Percentiles rank a stretch among this genome's conserved stretches.
Evolutionary conservation across 2,888 invertebrate genomes (phyloP).

Genomic region (Drosophila pegasa): DNA sequence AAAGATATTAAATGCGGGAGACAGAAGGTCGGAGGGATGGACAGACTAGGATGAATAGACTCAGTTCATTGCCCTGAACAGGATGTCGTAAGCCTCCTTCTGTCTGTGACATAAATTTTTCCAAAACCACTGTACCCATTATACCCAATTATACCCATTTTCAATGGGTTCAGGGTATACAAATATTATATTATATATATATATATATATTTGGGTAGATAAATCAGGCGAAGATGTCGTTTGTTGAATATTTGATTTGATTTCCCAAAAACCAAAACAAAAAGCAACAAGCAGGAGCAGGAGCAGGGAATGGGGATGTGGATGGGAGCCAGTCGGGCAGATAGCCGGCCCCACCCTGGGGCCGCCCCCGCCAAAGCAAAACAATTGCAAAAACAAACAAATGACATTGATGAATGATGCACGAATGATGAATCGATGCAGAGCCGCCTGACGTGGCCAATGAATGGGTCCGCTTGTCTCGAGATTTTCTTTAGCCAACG

Average conservation of each 20-base stretch:
- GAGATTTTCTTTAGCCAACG: slow-evolving; percentile 13
- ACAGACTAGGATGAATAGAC: too few relatives aligned
- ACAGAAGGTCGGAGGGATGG: too few relatives aligned
- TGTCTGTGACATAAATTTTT: too few relatives aligned
- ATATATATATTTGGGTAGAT: slow-evolving; percentile 36
- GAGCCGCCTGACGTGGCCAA: slow-evolving; percentile 48
- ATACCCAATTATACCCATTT: too few relatives aligned
- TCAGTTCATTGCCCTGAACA: too few relatives aligned
- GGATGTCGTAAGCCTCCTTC: too few relatives aligned
- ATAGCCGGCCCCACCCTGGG: too few relatives aligned
- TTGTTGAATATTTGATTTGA: slow-evolving; percentile 33
- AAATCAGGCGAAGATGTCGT: slow-evolving; percentile 34
- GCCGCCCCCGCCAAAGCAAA: slow-evolving; percentile 21
- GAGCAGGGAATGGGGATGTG: too few relatives aligned
- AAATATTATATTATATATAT: background rate
- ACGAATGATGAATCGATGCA: slow-evolving; percentile 70
- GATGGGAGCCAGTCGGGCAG: too few relatives aligned
- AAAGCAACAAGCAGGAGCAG: slow-evolving; percentile 19
- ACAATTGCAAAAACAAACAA: slow-evolving; percentile 54
- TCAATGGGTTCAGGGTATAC: too few relatives aligned
- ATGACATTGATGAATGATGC: slow-evolving; percentile 80
- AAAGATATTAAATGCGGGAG: too few relatives aligned
- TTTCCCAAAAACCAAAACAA: slow-evolving; percentile 28
- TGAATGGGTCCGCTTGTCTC: slow-evolving; percentile 64
- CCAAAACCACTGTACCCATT: too few relatives aligned